These are phyloP conservation scores for Eulimnadia texana DNA, from an alignment of 1,140 invertebrate species.

Conservation along the genomic window DNA sequence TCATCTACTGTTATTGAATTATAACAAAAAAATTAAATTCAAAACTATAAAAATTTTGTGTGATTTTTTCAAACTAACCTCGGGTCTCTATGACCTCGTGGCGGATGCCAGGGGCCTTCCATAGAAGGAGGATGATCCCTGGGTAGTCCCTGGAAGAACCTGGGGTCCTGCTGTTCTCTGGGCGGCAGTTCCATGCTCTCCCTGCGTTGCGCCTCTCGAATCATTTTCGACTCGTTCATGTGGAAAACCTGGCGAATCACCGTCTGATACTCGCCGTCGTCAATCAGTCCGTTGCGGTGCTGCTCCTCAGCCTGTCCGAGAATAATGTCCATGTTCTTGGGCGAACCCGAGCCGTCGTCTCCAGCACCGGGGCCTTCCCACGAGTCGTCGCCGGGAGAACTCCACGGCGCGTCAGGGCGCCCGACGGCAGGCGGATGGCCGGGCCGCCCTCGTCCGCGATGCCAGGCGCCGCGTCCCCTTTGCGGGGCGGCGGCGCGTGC, in stretches of 20 bases:
- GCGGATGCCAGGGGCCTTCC: background rate
- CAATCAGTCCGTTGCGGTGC: conserved; percentile 53
- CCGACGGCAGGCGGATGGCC: background rate
- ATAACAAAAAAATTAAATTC: too few relatives aligned
- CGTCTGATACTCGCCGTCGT: conserved; percentile 56
- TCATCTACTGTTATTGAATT: too few relatives aligned
- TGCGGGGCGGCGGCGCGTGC: background rate
- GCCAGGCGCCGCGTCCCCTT: background rate
- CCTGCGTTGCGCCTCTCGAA: conserved; percentile 54
- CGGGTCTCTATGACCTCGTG: background rate
- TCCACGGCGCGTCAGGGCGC: background rate
- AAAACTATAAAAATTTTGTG: too few relatives aligned
- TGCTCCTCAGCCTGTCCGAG: conserved; percentile 70
- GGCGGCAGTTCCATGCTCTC: conserved; percentile 27
- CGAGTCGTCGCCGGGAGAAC: conserved; percentile 2
- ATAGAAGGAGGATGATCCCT: background rate
- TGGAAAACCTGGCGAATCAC: conserved; percentile 48
- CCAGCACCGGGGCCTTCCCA: background rate
- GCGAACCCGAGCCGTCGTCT: conserved; percentile 13
- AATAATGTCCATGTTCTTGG: conserved; percentile 52
- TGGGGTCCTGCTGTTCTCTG: background rate
- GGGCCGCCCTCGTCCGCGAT: background rate
- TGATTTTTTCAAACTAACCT: background rate
- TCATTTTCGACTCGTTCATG: conserved; percentile 46
- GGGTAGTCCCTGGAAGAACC: background rate